Conservation (phyloP, 2,888 invertebrate species). For the Patella caerulea region DNA sequence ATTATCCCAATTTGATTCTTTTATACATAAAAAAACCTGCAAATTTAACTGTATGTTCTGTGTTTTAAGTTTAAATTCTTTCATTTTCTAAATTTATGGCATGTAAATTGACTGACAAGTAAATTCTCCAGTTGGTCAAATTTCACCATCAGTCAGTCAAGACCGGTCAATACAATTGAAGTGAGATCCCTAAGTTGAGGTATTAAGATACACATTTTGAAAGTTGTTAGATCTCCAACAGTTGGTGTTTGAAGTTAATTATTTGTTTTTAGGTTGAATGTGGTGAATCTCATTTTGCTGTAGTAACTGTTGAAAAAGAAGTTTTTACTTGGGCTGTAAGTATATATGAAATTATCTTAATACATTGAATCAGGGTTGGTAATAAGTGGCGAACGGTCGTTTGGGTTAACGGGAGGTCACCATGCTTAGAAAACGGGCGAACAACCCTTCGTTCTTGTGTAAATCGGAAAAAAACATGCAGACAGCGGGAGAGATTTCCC, state of each 20-base stretch:
- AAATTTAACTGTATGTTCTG: background rate
- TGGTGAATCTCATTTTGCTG: conserved; percentile 68
- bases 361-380: too few relatives aligned
- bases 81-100: too few relatives aligned
- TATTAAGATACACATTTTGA: background rate
- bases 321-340: conserved; percentile 71
- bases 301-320: conserved; percentile 70
- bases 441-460: too few relatives aligned
- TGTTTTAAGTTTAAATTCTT: too few relatives aligned
- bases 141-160: background rate
- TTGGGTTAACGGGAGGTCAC: too few relatives aligned
- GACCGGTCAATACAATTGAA: too few relatives aligned
- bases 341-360: conserved; percentile 3
- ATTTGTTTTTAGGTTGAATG: conserved; percentile 55
- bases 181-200: background rate
- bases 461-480: too few relatives aligned
- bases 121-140: background rate
- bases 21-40: background rate
- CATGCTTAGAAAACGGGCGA: too few relatives aligned
- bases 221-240: background rate
- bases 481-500: too few relatives aligned
- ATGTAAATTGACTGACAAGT: background rate
- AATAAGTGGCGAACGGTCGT: too few relatives aligned
- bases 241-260: background rate
- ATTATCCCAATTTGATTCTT: background rate